phyloP scores from a whole-genome alignment of 2,113 vertebrate genomes.

The Grallaria varia region DNA sequence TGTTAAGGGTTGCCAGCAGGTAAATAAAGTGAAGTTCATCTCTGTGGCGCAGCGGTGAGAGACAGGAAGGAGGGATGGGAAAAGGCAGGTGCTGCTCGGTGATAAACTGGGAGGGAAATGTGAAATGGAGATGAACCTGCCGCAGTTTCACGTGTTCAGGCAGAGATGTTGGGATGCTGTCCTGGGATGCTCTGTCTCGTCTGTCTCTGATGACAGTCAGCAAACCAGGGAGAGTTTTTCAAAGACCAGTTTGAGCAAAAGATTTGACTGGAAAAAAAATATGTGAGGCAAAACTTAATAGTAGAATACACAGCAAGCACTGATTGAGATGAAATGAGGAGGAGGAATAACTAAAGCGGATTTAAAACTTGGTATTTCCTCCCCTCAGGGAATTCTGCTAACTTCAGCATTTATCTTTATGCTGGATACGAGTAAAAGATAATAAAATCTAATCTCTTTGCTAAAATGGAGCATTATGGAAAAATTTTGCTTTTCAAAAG shows the following conservation, averaged over 20 bases:
- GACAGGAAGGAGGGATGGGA: background rate
- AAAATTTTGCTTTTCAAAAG: background rate
- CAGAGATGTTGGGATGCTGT: background rate
- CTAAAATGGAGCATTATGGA: background rate
- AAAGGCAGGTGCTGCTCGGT: rapidly evolving
- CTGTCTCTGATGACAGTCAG: background rate
- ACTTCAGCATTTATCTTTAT: background rate
- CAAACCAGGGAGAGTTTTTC: background rate
- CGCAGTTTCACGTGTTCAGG: background rate
- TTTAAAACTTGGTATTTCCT: background rate
- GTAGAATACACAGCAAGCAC: background rate
- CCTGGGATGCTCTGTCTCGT: background rate
- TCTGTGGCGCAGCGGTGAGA: background rate
- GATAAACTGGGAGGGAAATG: background rate
- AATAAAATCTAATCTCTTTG: background rate
- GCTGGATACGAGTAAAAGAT: background rate
- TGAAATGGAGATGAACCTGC: background rate
- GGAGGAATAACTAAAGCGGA: background rate
- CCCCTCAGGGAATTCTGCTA: background rate
- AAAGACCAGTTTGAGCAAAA: background rate
- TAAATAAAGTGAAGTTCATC: background rate
- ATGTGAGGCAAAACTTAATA: background rate
- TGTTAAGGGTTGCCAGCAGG: background rate
- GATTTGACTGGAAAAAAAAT: background rate
- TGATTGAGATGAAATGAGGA: background rate